phyloP scores from a whole-genome alignment of 2,797 vertebrate genomes.

The Vireo griseus region DNA sequence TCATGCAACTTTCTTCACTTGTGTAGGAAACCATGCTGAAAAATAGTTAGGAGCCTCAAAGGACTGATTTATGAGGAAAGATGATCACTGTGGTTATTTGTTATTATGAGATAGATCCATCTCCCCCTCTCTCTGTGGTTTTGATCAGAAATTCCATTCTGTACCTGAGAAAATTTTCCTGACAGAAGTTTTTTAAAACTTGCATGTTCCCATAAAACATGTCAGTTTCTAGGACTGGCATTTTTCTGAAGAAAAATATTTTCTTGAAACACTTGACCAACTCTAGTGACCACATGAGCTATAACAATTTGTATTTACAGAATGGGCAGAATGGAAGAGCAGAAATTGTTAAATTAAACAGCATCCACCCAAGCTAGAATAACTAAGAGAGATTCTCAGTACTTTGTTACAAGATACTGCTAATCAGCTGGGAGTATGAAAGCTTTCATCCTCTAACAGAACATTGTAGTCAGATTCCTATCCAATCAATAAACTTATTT shows the following conservation, averaged over 20 bases:
- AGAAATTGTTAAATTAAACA: constrained; percentile 26
- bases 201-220: not conserved
- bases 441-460: not conserved
- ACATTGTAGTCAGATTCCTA: not conserved
- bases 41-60: not conserved
- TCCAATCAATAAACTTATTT: not conserved
- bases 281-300: not conserved
- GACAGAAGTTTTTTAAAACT: not conserved
- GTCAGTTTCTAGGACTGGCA: not conserved
- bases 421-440: not conserved
- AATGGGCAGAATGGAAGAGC: not conserved
- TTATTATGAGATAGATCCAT: not conserved
- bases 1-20: not conserved
- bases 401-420: not conserved
- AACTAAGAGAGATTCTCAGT: not conserved
- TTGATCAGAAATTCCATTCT: constrained; percentile 30
- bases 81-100: constrained; percentile 5
- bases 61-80: constrained; percentile 11
- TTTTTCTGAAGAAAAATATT: not conserved
- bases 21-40: not conserved
- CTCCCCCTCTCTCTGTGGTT: not conserved
- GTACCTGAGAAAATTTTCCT: constrained; percentile 22
- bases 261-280: constrained; percentile 14
- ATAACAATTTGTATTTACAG: constrained; percentile 33
- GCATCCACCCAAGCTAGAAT: constrained; percentile 9